Conservation (phyloP, 2,797 vertebrate genomes). For the Stomatorhinus walkeri region DNA sequence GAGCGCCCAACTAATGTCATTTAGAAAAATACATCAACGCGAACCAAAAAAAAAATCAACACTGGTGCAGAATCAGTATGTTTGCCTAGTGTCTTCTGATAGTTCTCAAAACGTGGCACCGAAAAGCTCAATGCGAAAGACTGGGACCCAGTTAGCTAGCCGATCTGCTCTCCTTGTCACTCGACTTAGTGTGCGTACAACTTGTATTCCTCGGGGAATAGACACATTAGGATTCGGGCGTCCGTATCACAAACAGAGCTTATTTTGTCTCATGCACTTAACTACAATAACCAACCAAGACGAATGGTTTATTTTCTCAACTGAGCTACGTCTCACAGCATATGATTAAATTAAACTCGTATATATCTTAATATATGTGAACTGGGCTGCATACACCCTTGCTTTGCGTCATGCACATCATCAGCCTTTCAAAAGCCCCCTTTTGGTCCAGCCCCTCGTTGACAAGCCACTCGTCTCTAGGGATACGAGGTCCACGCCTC, state of each 20-base stretch:
- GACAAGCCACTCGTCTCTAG: slow-evolving; percentile 26
- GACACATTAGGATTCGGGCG: neutral
- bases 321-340: neutral
- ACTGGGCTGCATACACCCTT: slow-evolving; percentile 18
- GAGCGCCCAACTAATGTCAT: neutral
- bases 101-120: neutral
- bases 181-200: slow-evolving; percentile 9
- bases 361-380: neutral
- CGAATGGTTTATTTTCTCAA: neutral
- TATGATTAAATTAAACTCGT: slow-evolving; percentile 16
- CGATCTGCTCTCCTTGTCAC: slow-evolving; percentile 2
- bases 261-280: neutral
- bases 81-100: neutral
- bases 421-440: slow-evolving; percentile 23
- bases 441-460: slow-evolving; percentile 24
- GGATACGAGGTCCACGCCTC: slow-evolving; percentile 10
- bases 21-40: neutral
- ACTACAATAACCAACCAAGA: neutral
- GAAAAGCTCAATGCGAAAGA: neutral
- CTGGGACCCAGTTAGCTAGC: slow-evolving; percentile 9
- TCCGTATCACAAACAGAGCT: neutral
- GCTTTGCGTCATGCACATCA: slow-evolving; percentile 24
- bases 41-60: neutral
- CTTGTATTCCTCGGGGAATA: slow-evolving; percentile 24
- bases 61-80: neutral